phyloP scores from a whole-genome alignment of 1,140 invertebrate species.

The Pissodes strobi region DNA sequence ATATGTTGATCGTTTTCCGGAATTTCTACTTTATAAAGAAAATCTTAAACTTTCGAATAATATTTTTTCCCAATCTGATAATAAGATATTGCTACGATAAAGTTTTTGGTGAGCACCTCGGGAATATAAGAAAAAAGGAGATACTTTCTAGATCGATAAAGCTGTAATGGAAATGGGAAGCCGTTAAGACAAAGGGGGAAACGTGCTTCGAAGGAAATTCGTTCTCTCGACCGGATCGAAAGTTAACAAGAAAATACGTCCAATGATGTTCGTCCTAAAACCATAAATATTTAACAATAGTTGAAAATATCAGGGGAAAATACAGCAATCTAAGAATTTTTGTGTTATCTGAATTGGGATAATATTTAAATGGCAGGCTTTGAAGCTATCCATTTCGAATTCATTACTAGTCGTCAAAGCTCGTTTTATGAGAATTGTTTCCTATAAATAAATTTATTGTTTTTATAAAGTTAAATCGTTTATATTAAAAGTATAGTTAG shows the following conservation, averaged over 20 bases:
- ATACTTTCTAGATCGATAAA: conserved; percentile 31
- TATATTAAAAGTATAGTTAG: no score
- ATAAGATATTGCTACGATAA: conserved; percentile 19
- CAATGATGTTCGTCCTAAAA: conserved; percentile 14
- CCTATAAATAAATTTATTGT: conserved; percentile 26
- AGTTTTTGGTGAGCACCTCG: conserved; percentile 18
- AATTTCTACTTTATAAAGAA: no score
- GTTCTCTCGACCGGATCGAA: conserved; percentile 15
- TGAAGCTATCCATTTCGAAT: conserved; percentile 21
- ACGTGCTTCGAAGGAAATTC: conserved; percentile 29
- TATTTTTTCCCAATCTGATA: conserved; percentile 8
- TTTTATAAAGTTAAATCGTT: conserved; percentile 8
- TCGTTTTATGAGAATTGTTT: conserved; percentile 22
- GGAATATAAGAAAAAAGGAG: conserved; percentile 31
- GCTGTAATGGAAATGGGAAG: conserved; percentile 34
- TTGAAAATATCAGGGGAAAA: conserved; percentile 16
- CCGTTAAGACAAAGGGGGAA: conserved; percentile 32
- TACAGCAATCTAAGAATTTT: not conserved
- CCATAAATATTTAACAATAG: conserved; percentile 28
- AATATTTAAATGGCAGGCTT: conserved; percentile 25
- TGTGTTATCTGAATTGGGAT: not conserved
- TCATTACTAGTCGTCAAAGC: conserved; percentile 24
- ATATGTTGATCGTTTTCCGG: no score
- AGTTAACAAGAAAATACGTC: conserved; percentile 32
- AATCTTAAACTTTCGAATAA: conserved; percentile 3